phyloP scores from a whole-genome alignment of 2,888 invertebrate species.

The Machimus atricapillus region DNA sequence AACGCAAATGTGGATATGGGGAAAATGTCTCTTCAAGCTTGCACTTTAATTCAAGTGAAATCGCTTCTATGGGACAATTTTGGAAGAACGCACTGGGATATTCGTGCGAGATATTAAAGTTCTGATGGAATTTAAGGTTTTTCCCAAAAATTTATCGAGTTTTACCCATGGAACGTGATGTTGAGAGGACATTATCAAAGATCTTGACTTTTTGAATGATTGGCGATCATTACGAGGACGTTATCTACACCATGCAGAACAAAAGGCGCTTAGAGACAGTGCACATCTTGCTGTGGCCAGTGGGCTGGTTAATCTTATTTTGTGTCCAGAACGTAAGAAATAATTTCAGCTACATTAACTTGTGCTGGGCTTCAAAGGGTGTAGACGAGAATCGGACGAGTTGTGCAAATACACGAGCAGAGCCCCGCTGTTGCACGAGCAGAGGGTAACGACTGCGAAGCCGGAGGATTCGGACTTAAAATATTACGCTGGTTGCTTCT shows the following conservation, averaged over 20 bases:
- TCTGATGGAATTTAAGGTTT: background rate
- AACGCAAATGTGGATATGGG: background rate
- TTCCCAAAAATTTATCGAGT: background rate
- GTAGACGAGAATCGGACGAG: background rate
- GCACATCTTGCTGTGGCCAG: background rate
- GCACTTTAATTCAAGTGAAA: background rate
- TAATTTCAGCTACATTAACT: background rate
- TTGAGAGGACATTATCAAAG: background rate
- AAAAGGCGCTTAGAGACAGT: background rate
- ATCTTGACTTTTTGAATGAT: background rate
- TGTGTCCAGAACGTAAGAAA: background rate
- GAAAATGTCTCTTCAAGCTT: background rate
- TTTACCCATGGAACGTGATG: background rate
- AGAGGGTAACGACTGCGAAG: background rate
- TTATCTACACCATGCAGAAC: background rate
- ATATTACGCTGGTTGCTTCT: background rate
- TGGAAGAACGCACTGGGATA: background rate
- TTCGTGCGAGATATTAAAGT: background rate
- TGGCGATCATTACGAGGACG: background rate
- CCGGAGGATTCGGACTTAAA: background rate
- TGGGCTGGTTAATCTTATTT: background rate
- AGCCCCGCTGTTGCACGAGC: background rate
- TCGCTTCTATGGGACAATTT: background rate
- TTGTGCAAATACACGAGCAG: background rate
- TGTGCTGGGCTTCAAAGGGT: background rate